Percentiles rank a stretch among this genome's conserved stretches.
These are phyloP conservation scores for Cryptosula pallasiana DNA, from an alignment of 2,888 invertebrate genomes.

Conservation along the genomic window DNA sequence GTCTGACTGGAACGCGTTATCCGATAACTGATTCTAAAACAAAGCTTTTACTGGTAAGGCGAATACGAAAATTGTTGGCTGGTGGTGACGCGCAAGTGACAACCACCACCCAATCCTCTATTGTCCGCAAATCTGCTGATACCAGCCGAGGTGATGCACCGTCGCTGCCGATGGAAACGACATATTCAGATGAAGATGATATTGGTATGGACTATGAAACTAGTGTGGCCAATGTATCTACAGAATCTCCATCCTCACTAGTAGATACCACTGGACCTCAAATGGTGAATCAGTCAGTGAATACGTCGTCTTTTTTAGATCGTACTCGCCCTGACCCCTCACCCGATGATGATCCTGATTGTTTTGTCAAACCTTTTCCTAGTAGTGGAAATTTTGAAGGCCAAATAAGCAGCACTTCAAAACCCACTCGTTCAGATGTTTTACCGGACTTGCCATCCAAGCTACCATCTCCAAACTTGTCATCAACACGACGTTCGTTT, in stretches of 20 bases:
- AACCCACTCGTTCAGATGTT: not conserved
- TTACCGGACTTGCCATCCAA: not conserved
- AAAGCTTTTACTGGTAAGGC: not conserved
- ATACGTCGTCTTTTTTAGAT: conserved; percentile 25
- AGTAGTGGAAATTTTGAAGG: not conserved
- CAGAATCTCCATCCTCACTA: not conserved
- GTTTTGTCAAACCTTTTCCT: not conserved
- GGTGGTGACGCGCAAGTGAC: not conserved
- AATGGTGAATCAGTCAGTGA: conserved; percentile 3
- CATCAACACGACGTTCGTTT: conserved; percentile 7
- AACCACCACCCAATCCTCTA: not conserved
- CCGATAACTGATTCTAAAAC: not conserved
- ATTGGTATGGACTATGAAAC: not conserved
- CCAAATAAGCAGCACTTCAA: not conserved
- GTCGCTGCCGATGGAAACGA: not conserved
- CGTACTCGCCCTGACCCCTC: not conserved
- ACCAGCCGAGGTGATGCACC: too few species aligned
- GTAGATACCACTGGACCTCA: not conserved
- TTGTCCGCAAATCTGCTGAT: not conserved
- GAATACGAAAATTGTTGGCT: not conserved
- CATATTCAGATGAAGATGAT: conserved; percentile 1
- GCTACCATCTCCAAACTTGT: conserved; percentile 6
- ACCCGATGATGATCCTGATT: not conserved
- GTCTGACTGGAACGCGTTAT: not conserved
- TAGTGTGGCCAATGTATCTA: not conserved